A percentile compares a stretch with the other conserved stretches of the same genome.
phyloP scores from a whole-genome alignment of 1,140 invertebrate genomes.

The Cherax quadricarinatus region DNA sequence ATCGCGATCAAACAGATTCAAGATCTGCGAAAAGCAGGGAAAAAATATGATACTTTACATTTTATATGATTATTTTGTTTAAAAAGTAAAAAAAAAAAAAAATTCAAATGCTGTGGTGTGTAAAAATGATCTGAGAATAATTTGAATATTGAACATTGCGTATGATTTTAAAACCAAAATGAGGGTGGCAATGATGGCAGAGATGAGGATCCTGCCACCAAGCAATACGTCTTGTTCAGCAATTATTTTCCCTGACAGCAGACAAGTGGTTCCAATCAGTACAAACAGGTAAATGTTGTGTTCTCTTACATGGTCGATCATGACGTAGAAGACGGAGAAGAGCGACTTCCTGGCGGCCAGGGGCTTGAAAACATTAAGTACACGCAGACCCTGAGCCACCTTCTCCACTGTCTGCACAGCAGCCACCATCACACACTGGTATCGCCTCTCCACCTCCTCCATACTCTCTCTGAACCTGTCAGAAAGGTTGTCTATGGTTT shows the following conservation, averaged over 20 bases:
- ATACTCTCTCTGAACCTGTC: conserved; percentile 68
- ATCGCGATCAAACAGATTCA: conserved; percentile 66
- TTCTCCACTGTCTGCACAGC: conserved; percentile 64
- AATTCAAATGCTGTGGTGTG: background rate
- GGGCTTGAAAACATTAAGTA: conserved; percentile 64
- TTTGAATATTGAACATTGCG: too few species aligned
- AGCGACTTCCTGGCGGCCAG: conserved; percentile 66
- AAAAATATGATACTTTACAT: too few species aligned
- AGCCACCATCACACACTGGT: conserved; percentile 71
- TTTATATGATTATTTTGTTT: background rate
- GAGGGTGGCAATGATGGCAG: too few species aligned
- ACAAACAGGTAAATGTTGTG: background rate
- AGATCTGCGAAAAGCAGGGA: conserved; percentile 28
- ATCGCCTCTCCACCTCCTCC: conserved; percentile 71
- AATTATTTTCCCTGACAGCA: too few species aligned
- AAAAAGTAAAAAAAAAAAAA: background rate
- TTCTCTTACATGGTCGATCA: conserved; percentile 68
- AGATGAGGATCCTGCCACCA: too few species aligned
- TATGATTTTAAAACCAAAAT: too few species aligned
- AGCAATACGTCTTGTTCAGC: too few species aligned
- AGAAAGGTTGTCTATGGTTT: too few species aligned
- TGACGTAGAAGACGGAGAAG: conserved; percentile 70
- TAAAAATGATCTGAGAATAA: too few species aligned
- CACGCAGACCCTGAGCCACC: conserved; percentile 61
- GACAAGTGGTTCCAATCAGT: background rate